These are phyloP conservation scores for Eriocheir sinensis DNA, from an alignment of 1,140 invertebrate genomes.

Conservation along the genomic window DNA sequence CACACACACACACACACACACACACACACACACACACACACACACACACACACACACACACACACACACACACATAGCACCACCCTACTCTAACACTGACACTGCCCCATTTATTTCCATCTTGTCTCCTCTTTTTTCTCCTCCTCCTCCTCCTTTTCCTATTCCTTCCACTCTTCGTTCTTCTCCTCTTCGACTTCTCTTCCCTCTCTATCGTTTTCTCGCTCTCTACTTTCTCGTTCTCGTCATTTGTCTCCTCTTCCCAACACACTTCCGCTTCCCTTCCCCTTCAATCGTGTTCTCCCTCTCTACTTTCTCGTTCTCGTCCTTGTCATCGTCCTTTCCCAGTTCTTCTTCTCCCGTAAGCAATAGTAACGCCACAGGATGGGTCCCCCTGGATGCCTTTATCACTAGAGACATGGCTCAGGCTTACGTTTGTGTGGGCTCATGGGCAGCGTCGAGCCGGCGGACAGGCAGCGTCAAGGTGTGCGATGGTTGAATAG, in stretches of 20 bases:
- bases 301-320: background rate
- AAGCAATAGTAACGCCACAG: background rate
- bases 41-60: constrained; percentile 53
- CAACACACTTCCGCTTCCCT: background rate
- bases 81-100: background rate
- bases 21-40: constrained; percentile 50
- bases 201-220: background rate
- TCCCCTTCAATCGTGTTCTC: background rate
- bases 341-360: background rate
- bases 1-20: constrained; percentile 53
- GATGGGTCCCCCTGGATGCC: no score
- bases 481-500: constrained; percentile 21
- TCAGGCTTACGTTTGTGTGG: background rate
- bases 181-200: background rate
- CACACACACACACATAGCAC: constrained; percentile 48
- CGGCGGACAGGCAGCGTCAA: background rate
- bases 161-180: background rate
- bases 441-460: background rate
- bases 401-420: no score
- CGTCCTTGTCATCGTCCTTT: background rate
- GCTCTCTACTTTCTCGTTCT: background rate
- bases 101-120: background rate
- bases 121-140: background rate
- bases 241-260: background rate
- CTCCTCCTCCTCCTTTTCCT: background rate